Percentiles rank a stretch among this genome's conserved stretches.
Conservation (phyloP, 2,888 invertebrate species). For the Ennomos quercinarius region DNA sequence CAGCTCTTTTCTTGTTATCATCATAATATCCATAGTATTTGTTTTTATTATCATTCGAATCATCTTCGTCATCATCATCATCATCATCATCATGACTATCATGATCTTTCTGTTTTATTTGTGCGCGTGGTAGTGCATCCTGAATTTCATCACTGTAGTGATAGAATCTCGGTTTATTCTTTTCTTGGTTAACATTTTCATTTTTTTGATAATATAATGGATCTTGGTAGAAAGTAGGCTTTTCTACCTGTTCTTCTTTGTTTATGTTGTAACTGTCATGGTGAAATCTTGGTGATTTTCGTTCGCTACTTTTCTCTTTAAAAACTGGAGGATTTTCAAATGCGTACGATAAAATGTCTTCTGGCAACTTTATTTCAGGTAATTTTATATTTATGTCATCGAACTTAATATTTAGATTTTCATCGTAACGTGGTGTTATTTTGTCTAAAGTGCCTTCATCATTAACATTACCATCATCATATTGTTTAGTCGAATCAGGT, state of each 20-base stretch:
- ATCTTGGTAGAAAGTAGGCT: slow-evolving; percentile 13
- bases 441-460: slow-evolving; percentile 60
- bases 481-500: slow-evolving; percentile 36
- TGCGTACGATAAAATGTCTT: slow-evolving; percentile 72
- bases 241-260: slow-evolving; percentile 42
- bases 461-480: slow-evolving; percentile 42
- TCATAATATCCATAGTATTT: slow-evolving; percentile 43
- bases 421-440: slow-evolving; percentile 64
- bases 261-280: slow-evolving; percentile 48
- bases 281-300: slow-evolving; percentile 35
- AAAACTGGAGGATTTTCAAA: slow-evolving; percentile 53
- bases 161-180: slow-evolving; percentile 49
- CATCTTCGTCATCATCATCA: slow-evolving; percentile 46
- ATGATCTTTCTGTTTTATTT: slow-evolving; percentile 40
- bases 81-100: slow-evolving; percentile 41
- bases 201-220: background rate
- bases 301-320: slow-evolving; percentile 45
- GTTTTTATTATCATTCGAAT: slow-evolving; percentile 32
- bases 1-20: slow-evolving; percentile 48
- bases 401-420: slow-evolving; percentile 73
- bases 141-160: slow-evolving; percentile 53
- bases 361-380: slow-evolving; percentile 78
- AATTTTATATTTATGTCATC: slow-evolving; percentile 72
- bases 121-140: slow-evolving; percentile 34
- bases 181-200: slow-evolving; percentile 43